phyloP scores from a whole-genome alignment of 2,113 vertebrate species.

The Panthera leo region DNA sequence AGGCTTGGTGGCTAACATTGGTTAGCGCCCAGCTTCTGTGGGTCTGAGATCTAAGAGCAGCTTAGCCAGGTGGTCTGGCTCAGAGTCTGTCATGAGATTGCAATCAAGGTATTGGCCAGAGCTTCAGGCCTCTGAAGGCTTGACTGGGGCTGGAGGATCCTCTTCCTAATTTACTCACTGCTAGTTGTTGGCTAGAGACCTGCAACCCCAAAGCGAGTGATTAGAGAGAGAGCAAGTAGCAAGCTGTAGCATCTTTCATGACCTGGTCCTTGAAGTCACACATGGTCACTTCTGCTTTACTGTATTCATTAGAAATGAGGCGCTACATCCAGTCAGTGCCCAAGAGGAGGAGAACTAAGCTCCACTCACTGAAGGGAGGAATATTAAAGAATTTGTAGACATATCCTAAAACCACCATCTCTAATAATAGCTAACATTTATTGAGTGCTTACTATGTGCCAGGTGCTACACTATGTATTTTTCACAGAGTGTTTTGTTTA shows the following conservation, averaged over 20 bases:
- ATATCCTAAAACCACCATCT: background rate
- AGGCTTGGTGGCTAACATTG: background rate
- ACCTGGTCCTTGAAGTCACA: background rate
- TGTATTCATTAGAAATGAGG: background rate
- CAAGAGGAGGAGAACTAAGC: background rate
- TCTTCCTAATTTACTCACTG: background rate
- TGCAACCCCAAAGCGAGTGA: background rate
- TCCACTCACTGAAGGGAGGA: background rate
- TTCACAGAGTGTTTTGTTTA: background rate
- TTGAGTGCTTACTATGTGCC: background rate
- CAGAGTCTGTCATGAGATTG: background rate
- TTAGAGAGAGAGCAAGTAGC: background rate
- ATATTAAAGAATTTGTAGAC: background rate
- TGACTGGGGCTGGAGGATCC: background rate
- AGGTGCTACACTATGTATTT: background rate
- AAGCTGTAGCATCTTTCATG: background rate
- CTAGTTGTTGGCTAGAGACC: background rate
- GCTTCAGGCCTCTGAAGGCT: background rate
- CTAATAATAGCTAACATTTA: background rate
- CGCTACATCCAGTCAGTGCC: background rate
- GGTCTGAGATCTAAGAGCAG: background rate
- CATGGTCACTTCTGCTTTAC: background rate
- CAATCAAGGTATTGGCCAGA: background rate
- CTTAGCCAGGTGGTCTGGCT: background rate
- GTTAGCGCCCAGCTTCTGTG: background rate